Conservation (phyloP, 2,113 vertebrate species). For the Callipepla californica region DNA sequence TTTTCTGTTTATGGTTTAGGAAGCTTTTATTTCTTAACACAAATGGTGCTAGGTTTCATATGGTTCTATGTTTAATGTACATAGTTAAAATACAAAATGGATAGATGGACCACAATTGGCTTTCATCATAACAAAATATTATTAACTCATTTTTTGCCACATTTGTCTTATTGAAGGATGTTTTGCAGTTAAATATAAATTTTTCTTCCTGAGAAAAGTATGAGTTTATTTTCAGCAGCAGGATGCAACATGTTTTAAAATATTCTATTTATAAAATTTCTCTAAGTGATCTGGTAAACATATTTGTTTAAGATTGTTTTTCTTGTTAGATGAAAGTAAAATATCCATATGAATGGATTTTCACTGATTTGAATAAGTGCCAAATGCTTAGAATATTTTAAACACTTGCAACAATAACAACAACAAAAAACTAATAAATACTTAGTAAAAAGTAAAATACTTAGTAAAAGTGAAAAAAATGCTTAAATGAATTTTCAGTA, state of each 20-base stretch:
- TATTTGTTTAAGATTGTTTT: neutral
- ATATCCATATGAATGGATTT: neutral
- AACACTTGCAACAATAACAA: neutral
- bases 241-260: neutral
- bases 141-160: neutral
- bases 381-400: neutral
- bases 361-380: neutral
- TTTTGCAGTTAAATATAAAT: neutral
- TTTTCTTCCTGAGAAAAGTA: neutral
- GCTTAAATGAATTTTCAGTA: neutral
- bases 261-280: neutral
- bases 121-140: neutral
- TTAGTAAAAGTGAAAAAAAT: no score
- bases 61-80: neutral
- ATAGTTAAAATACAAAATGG: neutral
- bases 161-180: neutral
- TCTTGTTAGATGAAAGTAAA: neutral
- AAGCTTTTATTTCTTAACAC: neutral
- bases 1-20: neutral
- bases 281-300: neutral
- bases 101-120: neutral
- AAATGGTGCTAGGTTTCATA: neutral
- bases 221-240: neutral
- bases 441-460: no score
- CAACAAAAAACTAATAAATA: slow-evolving; percentile 19